Conservation (phyloP, 2,797 vertebrate genomes). For the Psittacula derbiana region DNA sequence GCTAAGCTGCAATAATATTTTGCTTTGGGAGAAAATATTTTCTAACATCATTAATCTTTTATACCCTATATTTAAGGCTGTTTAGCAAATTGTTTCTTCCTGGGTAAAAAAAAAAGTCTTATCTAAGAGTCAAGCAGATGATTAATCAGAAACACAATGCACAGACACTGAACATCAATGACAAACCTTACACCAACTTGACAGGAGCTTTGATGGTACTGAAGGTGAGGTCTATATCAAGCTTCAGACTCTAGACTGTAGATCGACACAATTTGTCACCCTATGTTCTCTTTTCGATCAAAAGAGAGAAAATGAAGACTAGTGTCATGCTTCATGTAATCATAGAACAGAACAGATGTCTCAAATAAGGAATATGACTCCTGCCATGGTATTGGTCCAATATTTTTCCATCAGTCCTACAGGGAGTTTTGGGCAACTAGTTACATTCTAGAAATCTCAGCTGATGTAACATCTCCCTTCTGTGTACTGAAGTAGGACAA, state of each 20-base stretch:
- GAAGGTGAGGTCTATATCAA: background rate
- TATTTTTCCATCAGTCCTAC: background rate
- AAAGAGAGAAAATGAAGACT: background rate
- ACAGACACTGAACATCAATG: background rate
- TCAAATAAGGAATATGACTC: background rate
- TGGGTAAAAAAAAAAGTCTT: background rate
- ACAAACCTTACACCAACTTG: background rate
- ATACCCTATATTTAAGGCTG: background rate
- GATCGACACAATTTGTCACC: background rate
- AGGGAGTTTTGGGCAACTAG: background rate
- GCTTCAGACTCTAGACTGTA: background rate
- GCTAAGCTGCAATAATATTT: background rate
- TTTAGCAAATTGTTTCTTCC: background rate
- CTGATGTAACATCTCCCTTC: background rate
- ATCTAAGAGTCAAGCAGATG: background rate
- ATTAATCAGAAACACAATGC: background rate
- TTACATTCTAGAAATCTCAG: background rate
- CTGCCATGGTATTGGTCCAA: rapidly evolving
- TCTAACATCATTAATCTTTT: background rate
- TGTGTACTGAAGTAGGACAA: background rate
- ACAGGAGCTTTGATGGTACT: background rate
- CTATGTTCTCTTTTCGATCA: background rate
- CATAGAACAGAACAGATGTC: background rate
- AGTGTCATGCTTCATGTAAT: background rate
- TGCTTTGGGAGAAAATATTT: background rate